Base-by-base conservation (phyloP, 2,113 vertebrate genomes). In the Nothobranchius furzeri region DNA sequence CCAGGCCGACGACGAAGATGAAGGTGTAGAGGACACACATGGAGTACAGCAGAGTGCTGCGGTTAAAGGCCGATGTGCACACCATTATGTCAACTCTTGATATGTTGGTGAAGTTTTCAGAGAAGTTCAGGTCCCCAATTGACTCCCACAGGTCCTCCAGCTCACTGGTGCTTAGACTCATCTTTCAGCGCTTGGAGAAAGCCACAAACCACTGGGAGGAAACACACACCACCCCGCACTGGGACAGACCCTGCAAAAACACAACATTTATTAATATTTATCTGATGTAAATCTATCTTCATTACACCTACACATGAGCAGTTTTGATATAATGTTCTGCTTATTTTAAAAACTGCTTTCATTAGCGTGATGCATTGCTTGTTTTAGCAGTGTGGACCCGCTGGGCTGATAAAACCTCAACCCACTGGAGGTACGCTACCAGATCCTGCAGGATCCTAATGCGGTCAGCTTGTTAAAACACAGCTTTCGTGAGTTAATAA, bases 1-100 rank as follows among this genome's bases (percentile, higher is more conserved):
- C 89, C 81, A 96, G 87, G 42, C 97, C 97, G 0, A 95, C 80
- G 6, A 98, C 87, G 10, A 97, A 99, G 86, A 98, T 97, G 64
- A 99, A 98, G 0, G 95, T 92, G 83, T 97, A 97, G 60, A 97
- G 87, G 79, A 96, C 90, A 45, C 96, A 94, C 49, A 98, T 93
- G 9, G 92, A 93, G 73, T 95, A 94, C 0, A 96, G 92, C 64
- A 99, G 88, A 25, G 88, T 86, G 0, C 70, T 93, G 43, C 94
- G 96, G 86, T 92, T 93, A 76, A 98, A 92, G 0, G 89, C 85
- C 14, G 69, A 56, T 0, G 92, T 53, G 11, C 97, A 99, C 35
- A 93, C 77, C 9, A 92, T 72, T 0, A 92, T 64, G 2, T 96
- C 95, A 0, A 90, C 87, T 37, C 93, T 93, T 0, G 94, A 90